Evolutionary conservation across 2,797 vertebrate species (phyloP).

Genomic region (Cottoperca gobio): DNA sequence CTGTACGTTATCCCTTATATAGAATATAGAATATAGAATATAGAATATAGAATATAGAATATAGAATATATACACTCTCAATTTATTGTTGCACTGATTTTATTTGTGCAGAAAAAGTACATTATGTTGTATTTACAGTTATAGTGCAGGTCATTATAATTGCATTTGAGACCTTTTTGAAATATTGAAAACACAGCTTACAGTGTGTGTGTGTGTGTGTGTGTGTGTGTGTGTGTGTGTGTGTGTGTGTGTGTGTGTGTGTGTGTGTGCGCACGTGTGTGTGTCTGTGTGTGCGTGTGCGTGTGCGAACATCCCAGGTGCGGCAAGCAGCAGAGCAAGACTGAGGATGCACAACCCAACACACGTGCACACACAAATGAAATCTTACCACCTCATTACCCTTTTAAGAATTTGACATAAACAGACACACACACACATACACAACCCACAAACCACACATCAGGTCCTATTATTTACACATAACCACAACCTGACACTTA

Average conservation of each 20-base stretch:
- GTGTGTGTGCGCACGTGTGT: too few species aligned
- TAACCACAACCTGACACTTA: slow-evolving; percentile 37
- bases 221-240: background rate
- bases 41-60: too few species aligned
- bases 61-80: too few species aligned
- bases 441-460: slow-evolving; percentile 43
- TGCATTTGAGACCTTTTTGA: background rate
- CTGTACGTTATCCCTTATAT: too few species aligned
- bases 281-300: background rate
- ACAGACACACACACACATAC: slow-evolving; percentile 9
- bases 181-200: background rate
- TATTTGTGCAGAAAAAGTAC: background rate
- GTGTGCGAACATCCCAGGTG: background rate
- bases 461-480: slow-evolving; percentile 44
- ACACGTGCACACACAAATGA: slow-evolving; percentile 4
- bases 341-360: background rate
- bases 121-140: background rate
- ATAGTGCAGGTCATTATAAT: background rate
- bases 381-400: slow-evolving; percentile 35
- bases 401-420: slow-evolving; percentile 11
- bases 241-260: background rate
- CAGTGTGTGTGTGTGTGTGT: background rate
- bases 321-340: background rate
- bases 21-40: too few species aligned
- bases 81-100: background rate